phyloP scores from a whole-genome alignment of 2,888 invertebrate genomes.

The Drosophila prolongata region DNA sequence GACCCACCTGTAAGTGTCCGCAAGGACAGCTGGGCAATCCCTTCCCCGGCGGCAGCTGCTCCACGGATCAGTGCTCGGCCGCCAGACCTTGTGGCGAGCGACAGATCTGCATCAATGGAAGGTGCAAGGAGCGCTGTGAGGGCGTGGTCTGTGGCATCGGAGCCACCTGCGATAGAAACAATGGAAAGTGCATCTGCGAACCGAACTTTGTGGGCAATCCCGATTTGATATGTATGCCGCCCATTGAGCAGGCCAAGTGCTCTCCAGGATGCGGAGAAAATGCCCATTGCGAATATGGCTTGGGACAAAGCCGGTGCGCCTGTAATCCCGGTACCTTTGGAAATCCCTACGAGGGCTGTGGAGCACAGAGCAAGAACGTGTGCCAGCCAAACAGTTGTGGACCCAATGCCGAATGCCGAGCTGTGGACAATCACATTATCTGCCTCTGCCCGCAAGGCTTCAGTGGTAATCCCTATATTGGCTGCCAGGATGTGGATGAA shows the following conservation, averaged over 20 bases:
- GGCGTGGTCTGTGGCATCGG: slow-evolving; percentile 94
- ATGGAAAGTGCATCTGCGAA: slow-evolving; percentile 94
- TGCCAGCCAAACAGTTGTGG: slow-evolving; percentile 92
- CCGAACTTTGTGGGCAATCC: slow-evolving; percentile 95
- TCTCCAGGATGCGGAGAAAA: slow-evolving; percentile 92
- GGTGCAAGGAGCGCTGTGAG: slow-evolving; percentile 95
- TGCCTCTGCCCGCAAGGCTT: slow-evolving; percentile 94
- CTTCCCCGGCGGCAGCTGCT: slow-evolving; percentile 94
- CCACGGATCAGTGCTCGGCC: slow-evolving; percentile 92
- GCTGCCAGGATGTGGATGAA: slow-evolving; percentile 93
- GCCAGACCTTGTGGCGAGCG: slow-evolving; percentile 91
- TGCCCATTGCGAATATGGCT: slow-evolving; percentile 94
- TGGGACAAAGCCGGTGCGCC: slow-evolving; percentile 89
- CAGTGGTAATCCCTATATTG: slow-evolving; percentile 94
- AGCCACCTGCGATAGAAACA: slow-evolving; percentile 92
- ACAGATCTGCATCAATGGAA: slow-evolving; percentile 92
- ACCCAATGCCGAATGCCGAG: slow-evolving; percentile 91
- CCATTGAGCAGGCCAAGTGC: slow-evolving; percentile 91
- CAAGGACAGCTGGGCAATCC: slow-evolving; percentile 95
- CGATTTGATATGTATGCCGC: slow-evolving; percentile 95
- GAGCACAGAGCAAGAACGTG: slow-evolving; percentile 88
- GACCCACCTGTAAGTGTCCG: slow-evolving; percentile 94
- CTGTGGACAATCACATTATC: slow-evolving; percentile 90
- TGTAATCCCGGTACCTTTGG: slow-evolving; percentile 94
- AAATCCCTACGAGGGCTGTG: slow-evolving; percentile 94